phyloP scores from a whole-genome alignment of 2,888 invertebrate genomes.

The Cremastinae sp. region DNA sequence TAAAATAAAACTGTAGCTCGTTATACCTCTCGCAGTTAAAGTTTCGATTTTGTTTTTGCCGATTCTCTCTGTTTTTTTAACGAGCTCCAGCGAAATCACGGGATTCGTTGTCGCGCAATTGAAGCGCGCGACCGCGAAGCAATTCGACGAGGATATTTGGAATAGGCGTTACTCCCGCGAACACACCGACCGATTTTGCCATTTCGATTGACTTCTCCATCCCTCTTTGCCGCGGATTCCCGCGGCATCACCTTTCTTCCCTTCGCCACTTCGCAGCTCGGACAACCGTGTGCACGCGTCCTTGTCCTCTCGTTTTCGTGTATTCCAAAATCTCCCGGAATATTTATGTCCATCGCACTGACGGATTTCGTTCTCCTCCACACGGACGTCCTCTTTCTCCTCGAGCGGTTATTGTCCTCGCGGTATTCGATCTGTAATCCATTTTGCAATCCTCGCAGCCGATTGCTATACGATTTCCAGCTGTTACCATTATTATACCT shows the following conservation, averaged over 20 bases:
- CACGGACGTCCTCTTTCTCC: too few relatives aligned
- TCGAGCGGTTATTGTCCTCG: constrained; percentile 26
- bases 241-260: constrained; percentile 44
- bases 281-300: background rate
- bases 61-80: constrained; percentile 36
- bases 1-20: constrained; percentile 35
- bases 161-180: constrained; percentile 46
- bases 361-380: too few relatives aligned
- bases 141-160: constrained; percentile 57
- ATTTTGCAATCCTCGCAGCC: constrained; percentile 53
- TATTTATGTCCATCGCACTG: too few relatives aligned
- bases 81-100: constrained; percentile 45
- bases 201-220: constrained; percentile 47
- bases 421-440: constrained; percentile 54
- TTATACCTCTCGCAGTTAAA: constrained; percentile 18
- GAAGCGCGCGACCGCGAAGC: constrained; percentile 59
- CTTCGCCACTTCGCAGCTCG: constrained; percentile 47
- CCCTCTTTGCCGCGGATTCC: constrained; percentile 17
- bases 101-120: constrained; percentile 57
- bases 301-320: background rate
- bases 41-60: constrained; percentile 8
- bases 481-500: constrained; percentile 53
- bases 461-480: constrained; percentile 56
- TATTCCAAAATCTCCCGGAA: too few relatives aligned
- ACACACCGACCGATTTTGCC: constrained; percentile 42